These are phyloP conservation scores for Dipus sagitta DNA, from an alignment of 2,797 vertebrate species.

Conservation along the genomic window DNA sequence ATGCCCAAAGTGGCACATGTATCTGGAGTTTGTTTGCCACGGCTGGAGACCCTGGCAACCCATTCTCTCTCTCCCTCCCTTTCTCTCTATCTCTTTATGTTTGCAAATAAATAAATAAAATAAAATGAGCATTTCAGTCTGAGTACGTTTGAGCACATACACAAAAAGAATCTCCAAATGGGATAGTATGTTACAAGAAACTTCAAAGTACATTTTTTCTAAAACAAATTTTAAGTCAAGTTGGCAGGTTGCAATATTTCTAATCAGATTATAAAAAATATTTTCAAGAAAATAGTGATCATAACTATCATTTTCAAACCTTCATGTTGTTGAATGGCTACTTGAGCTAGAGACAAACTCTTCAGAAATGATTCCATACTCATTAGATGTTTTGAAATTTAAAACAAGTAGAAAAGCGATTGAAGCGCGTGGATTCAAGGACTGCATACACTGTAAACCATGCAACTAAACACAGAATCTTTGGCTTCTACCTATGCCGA, in stretches of 20 bases:
- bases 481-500: background rate
- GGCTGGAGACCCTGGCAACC: too few relatives aligned
- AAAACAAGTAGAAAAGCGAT: background rate
- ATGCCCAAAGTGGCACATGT: too few relatives aligned
- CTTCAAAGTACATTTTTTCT: constrained; percentile 11
- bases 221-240: constrained; percentile 22
- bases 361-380: background rate
- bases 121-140: background rate
- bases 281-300: constrained; percentile 35
- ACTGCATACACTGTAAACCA: background rate
- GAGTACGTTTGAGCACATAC: background rate
- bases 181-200: constrained; percentile 41
- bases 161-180: background rate
- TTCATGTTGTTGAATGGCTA: constrained; percentile 3
- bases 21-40: too few relatives aligned
- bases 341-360: constrained; percentile 20
- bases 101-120: too few relatives aligned
- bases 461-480: background rate
- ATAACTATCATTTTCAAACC: background rate
- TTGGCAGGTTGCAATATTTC: background rate
- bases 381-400: background rate
- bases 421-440: background rate
- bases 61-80: too few relatives aligned
- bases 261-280: background rate
- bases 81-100: too few relatives aligned